Evolutionary conservation across 2,797 vertebrate genomes (phyloP).

Genomic region (Myoxocephalus aenaeus): DNA sequence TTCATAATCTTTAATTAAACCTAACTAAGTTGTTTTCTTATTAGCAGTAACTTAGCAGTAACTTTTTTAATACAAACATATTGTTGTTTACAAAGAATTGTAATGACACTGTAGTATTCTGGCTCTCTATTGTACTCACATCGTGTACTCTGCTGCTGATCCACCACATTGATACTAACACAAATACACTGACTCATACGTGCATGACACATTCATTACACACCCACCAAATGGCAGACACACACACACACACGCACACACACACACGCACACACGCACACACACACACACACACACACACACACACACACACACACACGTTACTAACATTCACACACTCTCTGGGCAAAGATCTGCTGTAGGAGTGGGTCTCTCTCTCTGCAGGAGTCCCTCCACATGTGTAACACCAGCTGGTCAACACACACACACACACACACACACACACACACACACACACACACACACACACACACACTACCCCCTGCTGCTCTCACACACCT

Average conservation of each 20-base stretch:
- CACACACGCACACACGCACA: conserved; percentile 33
- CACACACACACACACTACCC: conserved; percentile 27
- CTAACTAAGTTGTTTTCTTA: no score
- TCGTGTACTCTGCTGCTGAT: conserved; percentile 6
- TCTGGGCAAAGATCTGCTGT: conserved; percentile 45
- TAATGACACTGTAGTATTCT: not conserved
- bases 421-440: conserved; percentile 10
- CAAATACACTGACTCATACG: conserved; percentile 64
- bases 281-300: conserved; percentile 9
- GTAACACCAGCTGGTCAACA: conserved; percentile 63
- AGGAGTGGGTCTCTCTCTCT: conserved; percentile 51
- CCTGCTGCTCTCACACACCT: conserved; percentile 57
- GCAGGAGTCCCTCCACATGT: conserved; percentile 70
- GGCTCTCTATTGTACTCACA: not conserved
- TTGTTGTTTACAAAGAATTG: not conserved
- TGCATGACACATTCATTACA: conserved; percentile 57
- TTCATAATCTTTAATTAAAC: no score
- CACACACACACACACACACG: conserved; percentile 1
- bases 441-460: conserved; percentile 20
- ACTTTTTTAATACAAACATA: no score
- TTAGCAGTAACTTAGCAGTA: no score
- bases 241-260: conserved; percentile 14
- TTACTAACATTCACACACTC: conserved; percentile 20
- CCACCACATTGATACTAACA: conserved; percentile 43
- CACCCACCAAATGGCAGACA: not conserved